Base-by-base conservation (phyloP, 2,888 invertebrate genomes). In the Idaea aversata region DNA sequence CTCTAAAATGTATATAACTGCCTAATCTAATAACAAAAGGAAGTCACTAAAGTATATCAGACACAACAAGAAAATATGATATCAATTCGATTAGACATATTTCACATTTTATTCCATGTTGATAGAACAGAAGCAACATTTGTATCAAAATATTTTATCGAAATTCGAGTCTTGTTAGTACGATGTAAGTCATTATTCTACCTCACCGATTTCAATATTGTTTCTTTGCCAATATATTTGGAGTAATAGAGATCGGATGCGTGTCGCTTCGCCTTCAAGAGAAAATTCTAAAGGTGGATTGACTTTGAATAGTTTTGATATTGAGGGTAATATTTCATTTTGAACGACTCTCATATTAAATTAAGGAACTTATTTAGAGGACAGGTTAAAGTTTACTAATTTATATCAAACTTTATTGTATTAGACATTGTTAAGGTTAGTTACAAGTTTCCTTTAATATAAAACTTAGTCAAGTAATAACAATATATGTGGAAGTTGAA, bases 201-300 rank as follows among this genome's bases (percentile, higher is more conserved):
- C 74, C 77, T 80, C 77, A 73, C 71, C 71, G 75, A 75, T 77
- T 77, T 77, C 76, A 75, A 79, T 80, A 81, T 79, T 80, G 77
- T 83, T 81, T 79, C 75, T 80, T 78, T 80, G 76, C 76, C 76
- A 77, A 76, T 81, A 78, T 76, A 74, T 78, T 70, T 72, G 75
- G 75, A 75, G 70, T 72, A 72, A 74, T 74, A 71, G 69, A 72
- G 57, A 7, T 58, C 36, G 35, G 34, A 34, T 61, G 57, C 61
- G 58, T 16, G 59, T 15, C 5, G 36, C 70, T 63, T 7, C 66
- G 65, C 58, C 5, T 58, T 15, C 47, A 47, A 58, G 15, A 15
- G 58, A 58, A 58, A n/a, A 16, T 16, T 58, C 58, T 16, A 5
- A 58, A 25, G 25, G 5, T 59, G 25, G 16, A 59, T 70, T 65